Evolutionary conservation across 2,888 invertebrate species (phyloP).

Genomic region (Heterodera filipjevi): DNA sequence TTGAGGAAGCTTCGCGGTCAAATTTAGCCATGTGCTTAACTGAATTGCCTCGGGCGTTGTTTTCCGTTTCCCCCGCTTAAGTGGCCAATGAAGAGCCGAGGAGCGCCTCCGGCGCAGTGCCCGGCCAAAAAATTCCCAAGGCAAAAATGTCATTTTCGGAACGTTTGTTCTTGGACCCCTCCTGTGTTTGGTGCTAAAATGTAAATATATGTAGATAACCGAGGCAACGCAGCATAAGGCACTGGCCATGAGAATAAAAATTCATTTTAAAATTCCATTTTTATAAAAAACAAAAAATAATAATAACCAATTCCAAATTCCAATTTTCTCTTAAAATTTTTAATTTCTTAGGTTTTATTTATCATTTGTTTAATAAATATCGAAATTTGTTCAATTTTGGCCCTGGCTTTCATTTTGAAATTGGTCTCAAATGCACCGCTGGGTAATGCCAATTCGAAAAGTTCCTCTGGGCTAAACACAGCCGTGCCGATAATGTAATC

Average conservation of each 20-base stretch:
- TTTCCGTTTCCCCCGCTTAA: not conserved
- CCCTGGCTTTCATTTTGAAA: not conserved
- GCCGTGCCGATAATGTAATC: constrained; percentile 2
- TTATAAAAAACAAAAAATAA: no score
- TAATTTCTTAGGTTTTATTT: no score
- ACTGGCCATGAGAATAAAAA: not conserved
- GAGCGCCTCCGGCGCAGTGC: not conserved
- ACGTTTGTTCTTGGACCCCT: constrained; percentile 10
- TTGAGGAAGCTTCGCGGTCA: not conserved
- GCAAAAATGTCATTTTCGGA: constrained; percentile 1
- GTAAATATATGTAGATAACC: not conserved
- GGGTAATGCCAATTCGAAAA: not conserved
- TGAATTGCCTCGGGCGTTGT: not conserved
- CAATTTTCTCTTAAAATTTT: no score
- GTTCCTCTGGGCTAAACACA: not conserved
- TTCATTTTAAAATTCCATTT: no score
- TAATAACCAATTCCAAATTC: no score
- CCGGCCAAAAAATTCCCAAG: constrained; percentile 3
- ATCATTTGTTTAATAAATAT: no score
- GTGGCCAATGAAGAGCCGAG: not conserved
- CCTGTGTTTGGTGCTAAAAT: constrained; percentile 1
- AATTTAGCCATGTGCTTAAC: not conserved
- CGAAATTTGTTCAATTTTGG: no score
- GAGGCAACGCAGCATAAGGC: not conserved
- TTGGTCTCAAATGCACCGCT: not conserved